phyloP scores from a whole-genome alignment of 2,888 invertebrate genomes.

The Zygaena filipendulae region DNA sequence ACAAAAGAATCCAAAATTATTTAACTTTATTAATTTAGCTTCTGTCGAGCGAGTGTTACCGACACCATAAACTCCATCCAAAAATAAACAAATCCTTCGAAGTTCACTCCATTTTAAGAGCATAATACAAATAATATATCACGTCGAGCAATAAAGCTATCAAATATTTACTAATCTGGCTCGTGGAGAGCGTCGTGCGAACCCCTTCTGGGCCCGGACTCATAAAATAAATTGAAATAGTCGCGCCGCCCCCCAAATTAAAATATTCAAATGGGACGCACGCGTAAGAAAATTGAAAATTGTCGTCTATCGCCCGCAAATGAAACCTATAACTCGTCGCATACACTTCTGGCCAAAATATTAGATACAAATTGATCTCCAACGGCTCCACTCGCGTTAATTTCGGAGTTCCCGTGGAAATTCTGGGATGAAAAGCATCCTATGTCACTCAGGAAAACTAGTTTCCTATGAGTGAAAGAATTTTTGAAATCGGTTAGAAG shows the following conservation, averaged over 20 bases:
- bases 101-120: conserved; percentile 42
- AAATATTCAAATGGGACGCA: conserved; percentile 70
- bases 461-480: too few relatives aligned
- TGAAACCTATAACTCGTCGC: conserved; percentile 66
- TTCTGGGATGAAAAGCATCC: too few relatives aligned
- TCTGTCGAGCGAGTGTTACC: too few relatives aligned
- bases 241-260: conserved; percentile 69
- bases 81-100: conserved; percentile 11
- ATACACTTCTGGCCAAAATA: conserved; percentile 40
- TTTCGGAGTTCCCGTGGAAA: too few relatives aligned
- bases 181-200: conserved; percentile 53
- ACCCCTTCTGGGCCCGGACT: conserved; percentile 62
- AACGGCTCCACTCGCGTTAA: too few relatives aligned
- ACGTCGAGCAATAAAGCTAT: conserved; percentile 64
- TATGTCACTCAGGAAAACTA: too few relatives aligned
- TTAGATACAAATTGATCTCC: too few relatives aligned
- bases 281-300: conserved; percentile 70
- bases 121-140: conserved; percentile 58
- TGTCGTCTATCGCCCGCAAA: conserved; percentile 70
- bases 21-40: too few relatives aligned
- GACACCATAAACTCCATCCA: not conserved
- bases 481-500: too few relatives aligned
- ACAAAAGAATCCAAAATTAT: too few relatives aligned
- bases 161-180: conserved; percentile 69
- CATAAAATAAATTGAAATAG: conserved; percentile 71